Evolutionary conservation across 1,140 invertebrate genomes (phyloP), one percentile per base, ranked within the genome.

Genomic region (Hylyphantes graminicola): DNA sequence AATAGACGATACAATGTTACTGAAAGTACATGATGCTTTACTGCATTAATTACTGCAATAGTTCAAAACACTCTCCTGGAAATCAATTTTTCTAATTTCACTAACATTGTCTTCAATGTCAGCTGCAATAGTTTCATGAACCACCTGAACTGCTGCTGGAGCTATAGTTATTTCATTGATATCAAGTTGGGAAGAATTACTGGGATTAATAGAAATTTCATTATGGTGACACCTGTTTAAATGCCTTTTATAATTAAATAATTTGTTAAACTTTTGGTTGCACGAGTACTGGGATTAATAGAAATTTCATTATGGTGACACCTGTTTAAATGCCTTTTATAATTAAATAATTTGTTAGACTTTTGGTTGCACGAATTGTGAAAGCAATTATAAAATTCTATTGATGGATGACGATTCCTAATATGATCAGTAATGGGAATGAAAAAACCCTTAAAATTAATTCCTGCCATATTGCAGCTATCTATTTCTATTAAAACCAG

Each of bases 301-400:
- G 35, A n/a, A 35, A 35, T 35, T 35, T 35, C 35, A 35, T 35
- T 35, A 2, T 35, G 35, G 50, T 73, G 70, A 73, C 35, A 73
- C 19, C 50, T 73, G 13, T 67, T 17, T n/a, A n/a, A 35, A 35
- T 67, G 70, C 12, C 70, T 35, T 51, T 73, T 10, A 73, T 73
- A 73, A 73, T 73, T 73, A 73, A 15, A 73, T 50, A 73, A 53
- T 19, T 73, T 73, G 4, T 2, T 73, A 73, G 51, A 73, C 19
- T 10, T 53, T 53, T 73, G 70, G 11, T 53, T 73, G 50, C 70
- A 73, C 2, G 12, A 50, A 3, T 51, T 35, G 5, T 73, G 11
- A 73, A 3, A 73, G 21, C 70, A 73, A 35, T 50, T 53, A 51
- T 50, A 73, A 73, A 13, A 13, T 51, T 68, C 19, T 12, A 68